Evolutionary conservation across 2,888 invertebrate species (phyloP), one percentile per base, ranked within the genome.

Genomic region (Diarsia rubi): DNA sequence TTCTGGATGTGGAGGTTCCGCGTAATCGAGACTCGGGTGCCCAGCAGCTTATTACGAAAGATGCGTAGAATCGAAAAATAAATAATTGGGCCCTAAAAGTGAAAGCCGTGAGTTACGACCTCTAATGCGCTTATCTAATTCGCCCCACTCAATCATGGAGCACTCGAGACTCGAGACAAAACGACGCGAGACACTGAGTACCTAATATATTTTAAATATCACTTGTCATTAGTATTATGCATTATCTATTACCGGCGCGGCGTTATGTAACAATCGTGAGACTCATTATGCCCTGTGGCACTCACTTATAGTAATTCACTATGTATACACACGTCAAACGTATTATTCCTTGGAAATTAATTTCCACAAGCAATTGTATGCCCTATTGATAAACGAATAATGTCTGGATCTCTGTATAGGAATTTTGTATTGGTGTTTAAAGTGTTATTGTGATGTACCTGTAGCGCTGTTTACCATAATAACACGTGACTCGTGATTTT

Each of bases 181-280:
- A 88, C 86, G 91, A 89, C 87, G 86, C 88, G 89, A 89, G 90
- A 91, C 92, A 92, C 90, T 90, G 88, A 90, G 91, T 92, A 91
- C 90, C 92, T 93, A 92, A 93, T 94, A 94, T 92, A 93, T 94
- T 94, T 93, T 92, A 93, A 95, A 94, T 94, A 95, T 95, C 93
- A 93, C 93, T 92, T 92, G 93, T 95, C 94, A 95, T 95, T 95
- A 94, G 92, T 92, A 92, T 94, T 94, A 95, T 93, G 93, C 92
- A 93, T 95, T 95, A 95, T 94, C 94, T 94, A 93, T 95, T 94
- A 94, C 92, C 86, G 85, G 84, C 83, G 88, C 86, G 85, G 84
- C 83, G 88, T 96, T 94, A 93, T 92, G 93, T 95, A 95, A 95
- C 86, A 87, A 88, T 91, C 91, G 91, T 91, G 91, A 90, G 89